Percentiles rank a stretch among this genome's conserved stretches.
Conservation (phyloP, 2,888 invertebrate genomes). For the Sphecodes monilicornis region DNA sequence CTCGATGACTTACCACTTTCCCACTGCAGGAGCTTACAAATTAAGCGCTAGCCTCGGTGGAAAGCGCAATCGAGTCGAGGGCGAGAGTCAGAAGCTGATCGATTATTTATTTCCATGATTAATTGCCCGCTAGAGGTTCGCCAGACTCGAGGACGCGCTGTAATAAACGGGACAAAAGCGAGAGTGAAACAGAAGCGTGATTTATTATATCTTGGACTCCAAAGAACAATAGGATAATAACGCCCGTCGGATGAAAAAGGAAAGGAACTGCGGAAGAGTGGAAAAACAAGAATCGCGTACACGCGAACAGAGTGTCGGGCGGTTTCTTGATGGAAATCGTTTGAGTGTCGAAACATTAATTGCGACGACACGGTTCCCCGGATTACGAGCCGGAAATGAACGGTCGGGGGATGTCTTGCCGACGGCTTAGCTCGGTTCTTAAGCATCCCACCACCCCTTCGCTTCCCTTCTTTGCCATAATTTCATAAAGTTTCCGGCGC, state of each 20-base stretch:
- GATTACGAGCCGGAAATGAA: neutral
- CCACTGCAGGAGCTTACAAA: neutral
- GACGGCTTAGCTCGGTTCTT: slow-evolving; percentile 50
- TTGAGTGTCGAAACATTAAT: slow-evolving; percentile 54
- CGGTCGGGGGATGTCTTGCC: slow-evolving; percentile 35
- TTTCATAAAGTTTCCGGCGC: slow-evolving; percentile 49
- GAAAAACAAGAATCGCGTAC: slow-evolving; percentile 20
- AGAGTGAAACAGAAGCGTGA: slow-evolving; percentile 49
- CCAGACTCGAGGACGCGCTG: slow-evolving; percentile 36
- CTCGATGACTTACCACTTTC: neutral
- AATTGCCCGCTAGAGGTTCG: slow-evolving; percentile 51
- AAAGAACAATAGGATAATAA: slow-evolving; percentile 63
- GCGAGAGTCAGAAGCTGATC: slow-evolving; percentile 24
- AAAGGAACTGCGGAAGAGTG: neutral
- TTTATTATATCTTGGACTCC: slow-evolving; percentile 61
- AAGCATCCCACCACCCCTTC: slow-evolving; percentile 33
- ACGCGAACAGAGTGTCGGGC: slow-evolving; percentile 46
- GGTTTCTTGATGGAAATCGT: slow-evolving; percentile 34
- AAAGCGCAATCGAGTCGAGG: neutral
- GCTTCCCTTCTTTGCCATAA: slow-evolving; percentile 26
- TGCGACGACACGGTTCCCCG: slow-evolving; percentile 22
- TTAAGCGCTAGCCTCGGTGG: neutral
- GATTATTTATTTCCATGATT: slow-evolving; percentile 60
- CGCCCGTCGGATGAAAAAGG: slow-evolving; percentile 27
- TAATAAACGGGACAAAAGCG: slow-evolving; percentile 23